Evolutionary conservation across 2,888 invertebrate genomes (phyloP).

Genomic region (Kryphioiulus occultus): DNA sequence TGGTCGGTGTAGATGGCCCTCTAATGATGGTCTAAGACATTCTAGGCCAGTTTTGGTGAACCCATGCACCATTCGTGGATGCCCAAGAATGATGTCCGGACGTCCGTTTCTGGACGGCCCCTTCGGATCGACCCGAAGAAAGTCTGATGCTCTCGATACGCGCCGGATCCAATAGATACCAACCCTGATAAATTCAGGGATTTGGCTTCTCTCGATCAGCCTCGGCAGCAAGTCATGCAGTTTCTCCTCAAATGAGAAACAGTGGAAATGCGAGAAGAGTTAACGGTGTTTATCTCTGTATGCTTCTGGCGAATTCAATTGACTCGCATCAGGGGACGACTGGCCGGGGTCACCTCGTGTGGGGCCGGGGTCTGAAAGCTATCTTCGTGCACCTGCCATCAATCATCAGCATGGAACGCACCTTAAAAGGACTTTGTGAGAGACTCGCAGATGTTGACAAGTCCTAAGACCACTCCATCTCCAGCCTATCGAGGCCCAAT

Average conservation of each 20-base stretch:
- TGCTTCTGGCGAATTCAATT: background rate
- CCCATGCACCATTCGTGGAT: too few species aligned
- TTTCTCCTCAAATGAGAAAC: background rate
- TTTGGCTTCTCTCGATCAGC: background rate
- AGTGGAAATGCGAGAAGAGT: background rate
- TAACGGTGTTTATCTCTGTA: background rate
- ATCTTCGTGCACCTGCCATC: background rate
- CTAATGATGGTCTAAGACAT: too few species aligned
- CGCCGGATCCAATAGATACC: background rate
- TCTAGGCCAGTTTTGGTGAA: too few species aligned
- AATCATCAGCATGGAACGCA: background rate
- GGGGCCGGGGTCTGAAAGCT: background rate
- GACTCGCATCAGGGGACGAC: background rate
- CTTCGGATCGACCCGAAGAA: background rate
- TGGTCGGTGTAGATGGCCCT: too few species aligned
- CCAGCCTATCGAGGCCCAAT: background rate
- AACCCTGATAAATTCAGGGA: background rate
- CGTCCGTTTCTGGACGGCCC: too few species aligned
- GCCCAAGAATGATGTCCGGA: too few species aligned
- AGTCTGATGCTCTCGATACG: background rate
- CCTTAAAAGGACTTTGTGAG: constrained; percentile 5
- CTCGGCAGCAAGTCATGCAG: background rate
- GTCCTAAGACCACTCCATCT: background rate
- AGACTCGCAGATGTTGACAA: constrained; percentile 5
- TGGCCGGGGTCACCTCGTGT: background rate